Evolutionary conservation across 2,888 invertebrate genomes (phyloP), one percentile per base, ranked within the genome.

Genomic region (Neoaliturus tenellus): DNA sequence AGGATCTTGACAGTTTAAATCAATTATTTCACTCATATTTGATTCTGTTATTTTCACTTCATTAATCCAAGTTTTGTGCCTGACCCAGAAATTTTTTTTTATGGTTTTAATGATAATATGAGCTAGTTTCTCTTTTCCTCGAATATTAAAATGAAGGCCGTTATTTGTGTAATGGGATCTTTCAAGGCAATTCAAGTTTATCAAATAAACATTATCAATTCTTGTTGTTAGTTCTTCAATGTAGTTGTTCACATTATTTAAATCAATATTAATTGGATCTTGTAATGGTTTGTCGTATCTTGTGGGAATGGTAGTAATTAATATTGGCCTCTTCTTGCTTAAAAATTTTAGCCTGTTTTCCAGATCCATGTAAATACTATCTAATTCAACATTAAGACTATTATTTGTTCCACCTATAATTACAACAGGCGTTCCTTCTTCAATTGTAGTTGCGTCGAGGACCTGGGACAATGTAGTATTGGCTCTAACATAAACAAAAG

Each of bases 331-430:
- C 25, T 62, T 31, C 17, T 62, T n/a, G 31, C 62, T 62, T 2
- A 62, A 8, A 23, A 14, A 25, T 31, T 62, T 62, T 6, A 62
- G 62, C 25, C 25, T 62, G 2, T 23, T 25, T 62, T 62, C 62
- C 17, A 62, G 23, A 62, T 62, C 2, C 3, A 10, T 62, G 23
- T 62, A 62, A 62, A 20, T 62, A 23, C 12, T 8, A 20, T 20
- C n/a, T 8, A 62, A 4, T 4, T 5, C 17, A 17, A 8, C 31
- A 62, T 20, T 62, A 17, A 62, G 25, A 62, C 62, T 62, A n/a
- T 62, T 25, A 62, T 62, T 62, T 4, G 62, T 62, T 12, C 62
- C 62, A 6, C 62, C 62, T 10, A 62, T 62, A 62, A 62, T 20
- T 5, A 62, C 62, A 62, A 62, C 62, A 4, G 62, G 62, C 3